phyloP scores from a whole-genome alignment of 2,888 invertebrate species.

The Nomada fabriciana region DNA sequence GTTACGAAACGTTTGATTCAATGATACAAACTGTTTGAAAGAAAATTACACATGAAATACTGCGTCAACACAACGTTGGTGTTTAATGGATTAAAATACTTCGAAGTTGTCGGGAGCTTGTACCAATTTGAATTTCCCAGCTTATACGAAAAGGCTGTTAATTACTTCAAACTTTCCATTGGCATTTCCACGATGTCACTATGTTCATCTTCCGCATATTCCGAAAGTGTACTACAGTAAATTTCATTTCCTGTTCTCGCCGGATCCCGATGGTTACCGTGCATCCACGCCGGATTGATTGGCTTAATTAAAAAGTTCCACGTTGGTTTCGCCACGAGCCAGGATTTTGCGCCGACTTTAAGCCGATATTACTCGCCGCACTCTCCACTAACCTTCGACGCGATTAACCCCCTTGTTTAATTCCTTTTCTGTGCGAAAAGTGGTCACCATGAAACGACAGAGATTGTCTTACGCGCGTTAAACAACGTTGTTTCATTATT shows the following conservation, averaged over 20 bases:
- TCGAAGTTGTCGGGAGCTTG: neutral
- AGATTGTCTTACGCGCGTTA: neutral
- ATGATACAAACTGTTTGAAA: too few species aligned
- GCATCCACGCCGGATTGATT: constrained; percentile 56
- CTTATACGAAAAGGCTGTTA: neutral
- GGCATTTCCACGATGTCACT: too few species aligned
- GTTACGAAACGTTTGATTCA: too few species aligned
- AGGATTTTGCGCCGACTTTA: constrained; percentile 53
- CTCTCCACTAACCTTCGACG: constrained; percentile 26
- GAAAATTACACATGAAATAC: too few species aligned
- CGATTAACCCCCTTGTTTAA: constrained; percentile 36
- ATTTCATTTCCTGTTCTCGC: neutral
- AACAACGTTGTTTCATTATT: neutral
- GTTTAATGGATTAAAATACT: too few species aligned
- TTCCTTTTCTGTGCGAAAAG: neutral
- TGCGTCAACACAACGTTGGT: too few species aligned
- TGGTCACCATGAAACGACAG: neutral
- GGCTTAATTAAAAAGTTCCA: constrained; percentile 69
- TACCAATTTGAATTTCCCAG: neutral
- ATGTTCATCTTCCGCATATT: neutral
- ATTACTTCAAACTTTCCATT: neutral
- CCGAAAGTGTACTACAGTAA: neutral
- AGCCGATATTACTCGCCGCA: constrained; percentile 48
- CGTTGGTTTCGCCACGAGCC: constrained; percentile 31
- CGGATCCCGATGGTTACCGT: neutral